Percentiles rank a stretch among this genome's conserved stretches.
phyloP scores from a whole-genome alignment of 2,113 vertebrate genomes.

The Collichthys lucidus region DNA sequence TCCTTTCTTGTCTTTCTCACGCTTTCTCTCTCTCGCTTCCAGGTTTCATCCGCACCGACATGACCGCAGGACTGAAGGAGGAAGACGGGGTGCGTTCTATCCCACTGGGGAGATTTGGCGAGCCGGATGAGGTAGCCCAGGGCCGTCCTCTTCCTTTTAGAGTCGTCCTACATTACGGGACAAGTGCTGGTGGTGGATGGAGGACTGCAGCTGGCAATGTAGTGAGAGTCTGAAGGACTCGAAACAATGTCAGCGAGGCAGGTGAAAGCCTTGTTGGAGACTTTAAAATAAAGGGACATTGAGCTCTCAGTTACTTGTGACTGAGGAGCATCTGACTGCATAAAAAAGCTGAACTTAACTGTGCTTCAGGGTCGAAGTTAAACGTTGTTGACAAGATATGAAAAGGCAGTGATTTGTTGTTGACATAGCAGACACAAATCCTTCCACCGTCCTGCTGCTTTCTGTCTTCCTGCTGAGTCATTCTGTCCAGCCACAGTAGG shows the following conservation, averaged over 20 bases:
- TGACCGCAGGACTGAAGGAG: conserved; percentile 89
- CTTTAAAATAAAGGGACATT: too few relatives aligned
- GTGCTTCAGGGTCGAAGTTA: not conserved
- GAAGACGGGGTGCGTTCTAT: conserved; percentile 81
- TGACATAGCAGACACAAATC: not conserved
- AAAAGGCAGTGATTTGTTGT: not conserved
- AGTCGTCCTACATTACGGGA: conserved; percentile 91
- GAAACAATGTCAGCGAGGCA: not conserved
- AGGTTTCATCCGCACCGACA: conserved; percentile 94
- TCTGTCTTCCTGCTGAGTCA: conserved; percentile 57
- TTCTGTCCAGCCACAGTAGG: conserved; percentile 26
- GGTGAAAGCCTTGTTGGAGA: not conserved
- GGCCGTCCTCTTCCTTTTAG: conserved; percentile 90
- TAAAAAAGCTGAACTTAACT: not conserved
- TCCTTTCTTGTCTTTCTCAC: not conserved
- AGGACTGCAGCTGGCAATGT: conserved; percentile 89
- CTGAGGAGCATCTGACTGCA: not conserved
- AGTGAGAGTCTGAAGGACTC: conserved; percentile 17
- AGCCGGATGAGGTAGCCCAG: conserved; percentile 89
- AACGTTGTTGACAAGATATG: not conserved
- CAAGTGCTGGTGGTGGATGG: conserved; percentile 92
- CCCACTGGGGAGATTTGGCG: conserved; percentile 90
- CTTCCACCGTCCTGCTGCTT: not conserved
- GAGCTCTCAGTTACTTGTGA: not conserved
- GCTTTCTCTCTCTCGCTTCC: not conserved